Percentiles rank a stretch among this genome's conserved stretches.
These are phyloP conservation scores for Drosophila guanche DNA, from an alignment of 1,140 invertebrate genomes.

Conservation along the genomic window DNA sequence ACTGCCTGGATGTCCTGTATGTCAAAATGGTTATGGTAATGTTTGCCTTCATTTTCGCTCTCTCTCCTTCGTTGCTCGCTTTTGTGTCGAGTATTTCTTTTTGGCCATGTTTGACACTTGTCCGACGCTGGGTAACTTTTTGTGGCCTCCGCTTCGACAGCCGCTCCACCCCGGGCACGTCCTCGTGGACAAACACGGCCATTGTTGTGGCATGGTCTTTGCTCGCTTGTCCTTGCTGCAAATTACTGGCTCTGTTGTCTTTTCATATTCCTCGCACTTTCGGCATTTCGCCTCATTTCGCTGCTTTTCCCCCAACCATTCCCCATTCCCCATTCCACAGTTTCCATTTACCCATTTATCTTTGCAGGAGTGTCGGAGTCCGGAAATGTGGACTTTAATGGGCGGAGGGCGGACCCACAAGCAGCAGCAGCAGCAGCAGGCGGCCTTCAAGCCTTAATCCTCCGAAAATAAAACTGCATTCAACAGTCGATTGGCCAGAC, in stretches of 20 bases:
- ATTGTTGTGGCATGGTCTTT: conserved; percentile 66
- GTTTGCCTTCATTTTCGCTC: conserved; percentile 44
- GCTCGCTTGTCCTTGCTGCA: conserved; percentile 63
- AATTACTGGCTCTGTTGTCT: conserved; percentile 60
- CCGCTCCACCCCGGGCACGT: conserved; percentile 28
- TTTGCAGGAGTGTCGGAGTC: conserved; percentile 19
- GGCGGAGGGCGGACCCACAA: background rate
- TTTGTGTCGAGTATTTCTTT: conserved; percentile 4
- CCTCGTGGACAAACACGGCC: conserved; percentile 57
- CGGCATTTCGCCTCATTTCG: conserved; percentile 28
- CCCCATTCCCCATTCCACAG: conserved; percentile 4
- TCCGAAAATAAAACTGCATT: conserved; percentile 56
- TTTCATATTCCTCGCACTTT: conserved; percentile 36
- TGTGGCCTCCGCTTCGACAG: conserved; percentile 13
- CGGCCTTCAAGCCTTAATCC: conserved; percentile 32
- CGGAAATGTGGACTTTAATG: conserved; percentile 30
- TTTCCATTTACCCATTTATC: conserved; percentile 43
- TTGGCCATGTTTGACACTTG: conserved; percentile 53
- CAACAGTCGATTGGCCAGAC: conserved; percentile 53
- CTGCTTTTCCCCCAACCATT: conserved; percentile 14
- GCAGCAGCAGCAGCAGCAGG: conserved; percentile 3
- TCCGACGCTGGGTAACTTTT: conserved; percentile 57
- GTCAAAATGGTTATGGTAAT: conserved; percentile 48
- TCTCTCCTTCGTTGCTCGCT: conserved; percentile 9
- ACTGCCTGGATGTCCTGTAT: background rate